Conservation (phyloP, 2,888 invertebrate species). For the Tridacna gigas region DNA sequence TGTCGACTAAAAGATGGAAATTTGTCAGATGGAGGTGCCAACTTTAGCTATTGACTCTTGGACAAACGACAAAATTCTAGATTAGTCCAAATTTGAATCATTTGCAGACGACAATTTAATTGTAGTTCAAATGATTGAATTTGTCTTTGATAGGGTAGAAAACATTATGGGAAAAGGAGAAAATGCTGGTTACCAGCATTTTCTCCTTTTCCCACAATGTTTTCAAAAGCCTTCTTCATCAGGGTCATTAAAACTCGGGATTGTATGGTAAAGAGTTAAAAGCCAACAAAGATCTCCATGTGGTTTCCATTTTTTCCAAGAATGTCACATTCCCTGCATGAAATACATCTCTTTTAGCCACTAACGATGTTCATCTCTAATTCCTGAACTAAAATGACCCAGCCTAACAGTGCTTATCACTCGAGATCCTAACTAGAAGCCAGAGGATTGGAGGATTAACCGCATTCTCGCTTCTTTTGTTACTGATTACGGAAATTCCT, state of each 20-base stretch:
- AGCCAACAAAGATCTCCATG: not conserved
- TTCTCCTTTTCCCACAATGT: not conserved
- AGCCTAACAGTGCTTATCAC: conserved; percentile 20
- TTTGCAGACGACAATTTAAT: too few species aligned
- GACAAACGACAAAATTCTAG: too few species aligned
- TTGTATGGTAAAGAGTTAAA: not conserved
- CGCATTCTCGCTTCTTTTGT: conserved; percentile 3
- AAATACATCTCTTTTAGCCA: too few species aligned
- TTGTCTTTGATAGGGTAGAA: conserved; percentile 1
- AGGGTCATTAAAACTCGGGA: not conserved
- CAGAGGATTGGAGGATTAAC: not conserved
- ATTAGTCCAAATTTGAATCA: too few species aligned
- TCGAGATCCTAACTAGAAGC: too few species aligned
- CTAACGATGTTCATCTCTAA: not conserved
- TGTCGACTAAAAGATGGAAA: too few species aligned
- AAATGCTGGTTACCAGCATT: not conserved
- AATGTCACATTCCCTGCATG: too few species aligned
- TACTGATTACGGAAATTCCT: not conserved
- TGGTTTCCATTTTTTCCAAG: too few species aligned
- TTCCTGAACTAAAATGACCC: conserved; percentile 11
- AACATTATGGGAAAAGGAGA: conserved; percentile 10
- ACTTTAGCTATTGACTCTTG: too few species aligned
- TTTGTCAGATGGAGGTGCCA: too few species aligned
- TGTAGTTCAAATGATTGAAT: too few species aligned
- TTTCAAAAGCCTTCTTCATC: not conserved